These are phyloP conservation scores for Sebastiscus tertius DNA, from an alignment of 2,797 vertebrate species.

Conservation along the genomic window DNA sequence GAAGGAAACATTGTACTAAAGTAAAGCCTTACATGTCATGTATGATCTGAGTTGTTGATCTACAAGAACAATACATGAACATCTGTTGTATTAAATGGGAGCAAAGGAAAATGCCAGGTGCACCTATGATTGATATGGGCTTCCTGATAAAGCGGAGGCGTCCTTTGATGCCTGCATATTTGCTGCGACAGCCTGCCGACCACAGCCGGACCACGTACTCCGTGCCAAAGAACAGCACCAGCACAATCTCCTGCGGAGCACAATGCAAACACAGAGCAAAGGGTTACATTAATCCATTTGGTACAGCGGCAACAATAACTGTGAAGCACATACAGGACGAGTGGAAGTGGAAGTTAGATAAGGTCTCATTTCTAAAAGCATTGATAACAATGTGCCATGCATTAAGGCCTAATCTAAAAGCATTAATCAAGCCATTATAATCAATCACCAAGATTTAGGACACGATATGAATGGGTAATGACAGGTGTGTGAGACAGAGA, in stretches of 20 bases:
- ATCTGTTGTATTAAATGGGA: slow-evolving; percentile 38
- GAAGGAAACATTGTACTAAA: not conserved
- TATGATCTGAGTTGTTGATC: slow-evolving; percentile 28
- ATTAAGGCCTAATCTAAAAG: slow-evolving; percentile 44
- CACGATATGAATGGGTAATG: slow-evolving; percentile 48
- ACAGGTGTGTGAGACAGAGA: slow-evolving; percentile 55
- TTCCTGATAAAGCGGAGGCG: slow-evolving; percentile 92
- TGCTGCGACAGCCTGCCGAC: slow-evolving; percentile 93
- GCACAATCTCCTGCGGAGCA: slow-evolving; percentile 88
- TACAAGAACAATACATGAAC: slow-evolving; percentile 33
- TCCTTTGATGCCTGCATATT: slow-evolving; percentile 90
- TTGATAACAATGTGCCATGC: slow-evolving; percentile 2
- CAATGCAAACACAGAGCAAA: slow-evolving; percentile 61
- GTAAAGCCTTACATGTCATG: not conserved
- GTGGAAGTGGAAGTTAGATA: slow-evolving; percentile 53
- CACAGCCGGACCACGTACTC: slow-evolving; percentile 91
- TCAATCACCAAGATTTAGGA: slow-evolving; percentile 52
- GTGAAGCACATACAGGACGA: slow-evolving; percentile 23
- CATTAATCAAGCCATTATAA: slow-evolving; percentile 41
- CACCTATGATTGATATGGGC: slow-evolving; percentile 93
- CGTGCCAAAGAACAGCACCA: slow-evolving; percentile 92
- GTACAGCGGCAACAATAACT: slow-evolving; percentile 14
- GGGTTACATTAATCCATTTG: slow-evolving; percentile 38
- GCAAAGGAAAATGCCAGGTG: slow-evolving; percentile 62
- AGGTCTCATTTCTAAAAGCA: slow-evolving; percentile 22